phyloP scores from a whole-genome alignment of 2,888 invertebrate species.

The Leptura quadrifasciata region DNA sequence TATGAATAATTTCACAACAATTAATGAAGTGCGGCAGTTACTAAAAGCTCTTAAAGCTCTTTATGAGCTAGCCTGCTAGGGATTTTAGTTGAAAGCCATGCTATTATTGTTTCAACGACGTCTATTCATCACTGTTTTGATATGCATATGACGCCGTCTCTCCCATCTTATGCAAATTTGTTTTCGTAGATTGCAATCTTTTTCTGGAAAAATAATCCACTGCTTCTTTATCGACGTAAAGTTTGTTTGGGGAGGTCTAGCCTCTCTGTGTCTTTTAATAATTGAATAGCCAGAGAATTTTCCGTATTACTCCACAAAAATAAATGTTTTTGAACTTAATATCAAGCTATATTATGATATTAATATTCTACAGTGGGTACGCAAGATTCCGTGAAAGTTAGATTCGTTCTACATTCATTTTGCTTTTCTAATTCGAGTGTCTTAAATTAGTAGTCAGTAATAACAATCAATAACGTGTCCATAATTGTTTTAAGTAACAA shows the following conservation, averaged over 20 bases:
- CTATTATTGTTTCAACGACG: conserved; percentile 69
- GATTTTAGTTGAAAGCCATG: conserved; percentile 65
- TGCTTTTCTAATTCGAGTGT: too few relatives aligned
- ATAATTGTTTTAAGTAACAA: too few relatives aligned
- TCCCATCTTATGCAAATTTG: conserved; percentile 70
- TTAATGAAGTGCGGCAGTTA: conserved; percentile 71
- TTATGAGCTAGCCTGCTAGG: conserved; percentile 66
- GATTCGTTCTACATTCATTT: too few relatives aligned
- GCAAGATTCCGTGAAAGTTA: too few relatives aligned
- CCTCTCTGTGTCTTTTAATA: conserved; percentile 4
- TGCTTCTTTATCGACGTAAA: conserved; percentile 52
- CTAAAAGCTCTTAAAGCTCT: conserved; percentile 70
- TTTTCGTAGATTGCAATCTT: conserved; percentile 69
- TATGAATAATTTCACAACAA: conserved; percentile 72
- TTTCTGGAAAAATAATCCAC: conserved; percentile 48
- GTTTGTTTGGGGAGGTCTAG: neutral
- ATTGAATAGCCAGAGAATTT: neutral
- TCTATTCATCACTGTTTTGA: conserved; percentile 69
- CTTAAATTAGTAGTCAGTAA: too few relatives aligned
- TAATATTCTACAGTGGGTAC: neutral
- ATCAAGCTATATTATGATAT: neutral
- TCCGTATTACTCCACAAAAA: neutral
- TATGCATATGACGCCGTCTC: conserved; percentile 68
- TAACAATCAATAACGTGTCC: too few relatives aligned
- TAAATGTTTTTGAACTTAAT: neutral